phyloP scores from a whole-genome alignment of 2,797 vertebrate species.

The Crax fasciolata region DNA sequence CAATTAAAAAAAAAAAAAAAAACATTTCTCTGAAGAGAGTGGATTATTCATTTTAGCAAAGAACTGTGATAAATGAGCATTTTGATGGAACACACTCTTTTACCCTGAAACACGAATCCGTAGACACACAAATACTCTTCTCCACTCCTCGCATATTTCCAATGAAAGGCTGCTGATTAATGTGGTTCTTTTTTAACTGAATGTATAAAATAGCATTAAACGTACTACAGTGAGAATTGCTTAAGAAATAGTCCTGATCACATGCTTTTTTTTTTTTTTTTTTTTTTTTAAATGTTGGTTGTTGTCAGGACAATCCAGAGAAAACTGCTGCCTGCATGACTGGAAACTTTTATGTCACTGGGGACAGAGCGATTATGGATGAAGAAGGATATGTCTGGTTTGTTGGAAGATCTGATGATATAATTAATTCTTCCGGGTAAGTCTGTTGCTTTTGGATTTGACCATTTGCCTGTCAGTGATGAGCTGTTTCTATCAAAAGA shows the following conservation, averaged over 20 bases:
- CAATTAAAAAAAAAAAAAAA: neutral
- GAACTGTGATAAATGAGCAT: neutral
- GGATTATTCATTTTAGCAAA: neutral
- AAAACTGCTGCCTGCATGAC: constrained; percentile 80
- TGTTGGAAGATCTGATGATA: constrained; percentile 84
- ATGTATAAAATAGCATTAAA: neutral
- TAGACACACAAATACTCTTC: neutral
- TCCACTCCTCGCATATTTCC: neutral
- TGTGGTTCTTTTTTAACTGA: neutral
- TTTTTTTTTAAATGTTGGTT: neutral
- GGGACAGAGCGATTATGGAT: constrained; percentile 84
- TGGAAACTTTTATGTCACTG: constrained; percentile 86
- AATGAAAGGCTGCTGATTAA: neutral
- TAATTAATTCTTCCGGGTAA: constrained; percentile 88
- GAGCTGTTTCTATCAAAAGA: neutral
- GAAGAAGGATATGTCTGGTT: constrained; percentile 88
- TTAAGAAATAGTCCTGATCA: neutral
- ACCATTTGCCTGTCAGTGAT: neutral
- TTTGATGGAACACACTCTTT: neutral
- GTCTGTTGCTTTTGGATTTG: neutral
- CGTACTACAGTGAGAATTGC: neutral
- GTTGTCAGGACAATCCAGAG: constrained; percentile 80
- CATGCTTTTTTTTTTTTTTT: neutral
- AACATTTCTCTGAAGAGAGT: neutral
- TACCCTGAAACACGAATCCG: neutral